Evolutionary conservation across 1,140 invertebrate species (phyloP).

Genomic region (Aphelinus atriplicis): DNA sequence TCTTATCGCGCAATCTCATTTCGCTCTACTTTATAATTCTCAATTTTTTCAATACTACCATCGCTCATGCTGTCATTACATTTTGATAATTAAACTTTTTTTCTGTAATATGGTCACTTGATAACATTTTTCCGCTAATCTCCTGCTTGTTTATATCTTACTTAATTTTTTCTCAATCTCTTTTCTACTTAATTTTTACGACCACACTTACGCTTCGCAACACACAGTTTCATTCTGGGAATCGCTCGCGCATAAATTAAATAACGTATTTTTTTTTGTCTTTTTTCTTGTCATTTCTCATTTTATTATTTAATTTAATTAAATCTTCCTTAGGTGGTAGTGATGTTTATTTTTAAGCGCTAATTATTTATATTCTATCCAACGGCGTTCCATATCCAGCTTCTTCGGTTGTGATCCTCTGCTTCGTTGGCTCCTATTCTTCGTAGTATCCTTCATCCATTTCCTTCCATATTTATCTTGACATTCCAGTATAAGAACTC

Average conservation of each 20-base stretch:
- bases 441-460: background rate
- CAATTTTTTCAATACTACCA: conserved; percentile 42
- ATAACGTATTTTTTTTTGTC: conserved; percentile 47
- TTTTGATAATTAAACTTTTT: conserved; percentile 33
- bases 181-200: conserved; percentile 36
- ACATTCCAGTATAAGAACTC: conserved; percentile 43
- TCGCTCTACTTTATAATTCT: conserved; percentile 43
- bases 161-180: conserved; percentile 51
- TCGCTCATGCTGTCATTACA: conserved; percentile 44
- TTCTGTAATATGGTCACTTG: conserved; percentile 26
- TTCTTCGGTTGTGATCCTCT: background rate
- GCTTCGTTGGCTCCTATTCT: background rate
- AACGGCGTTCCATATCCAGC: conserved; percentile 26
- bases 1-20: conserved; percentile 42
- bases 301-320: conserved; percentile 42
- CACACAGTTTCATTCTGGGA: conserved; percentile 35
- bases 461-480: background rate
- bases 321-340: conserved; percentile 36
- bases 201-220: conserved; percentile 21
- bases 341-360: conserved; percentile 37
- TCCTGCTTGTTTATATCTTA: conserved; percentile 37
- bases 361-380: conserved; percentile 46
- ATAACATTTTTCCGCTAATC: conserved; percentile 37
- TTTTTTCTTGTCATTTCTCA: conserved; percentile 46
- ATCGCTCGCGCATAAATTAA: conserved; percentile 44